Conservation (phyloP, 2,888 invertebrate genomes). For the Oasisia sp. region DNA sequence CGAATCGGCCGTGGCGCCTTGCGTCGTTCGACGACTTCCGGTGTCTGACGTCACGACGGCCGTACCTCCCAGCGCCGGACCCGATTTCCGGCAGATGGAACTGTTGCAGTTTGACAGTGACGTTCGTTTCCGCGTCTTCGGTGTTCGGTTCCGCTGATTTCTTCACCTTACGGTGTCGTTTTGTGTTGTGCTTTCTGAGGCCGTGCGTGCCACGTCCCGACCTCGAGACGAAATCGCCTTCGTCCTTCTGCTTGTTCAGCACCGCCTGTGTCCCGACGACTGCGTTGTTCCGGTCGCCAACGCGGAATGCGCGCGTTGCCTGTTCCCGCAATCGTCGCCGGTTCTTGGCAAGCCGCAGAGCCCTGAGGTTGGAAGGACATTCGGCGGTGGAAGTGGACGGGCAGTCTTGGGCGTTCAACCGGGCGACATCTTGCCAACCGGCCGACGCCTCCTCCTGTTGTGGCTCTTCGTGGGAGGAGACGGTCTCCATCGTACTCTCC, state of each 20-base stretch:
- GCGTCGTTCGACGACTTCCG: not conserved
- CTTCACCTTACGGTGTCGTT: not conserved
- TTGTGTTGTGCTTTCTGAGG: not conserved
- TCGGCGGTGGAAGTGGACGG: not conserved
- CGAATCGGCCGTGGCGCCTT: not conserved
- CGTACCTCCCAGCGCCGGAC: not conserved
- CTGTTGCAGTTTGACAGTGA: not conserved
- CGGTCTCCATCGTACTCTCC: not conserved
- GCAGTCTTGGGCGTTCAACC: not conserved
- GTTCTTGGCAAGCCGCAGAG: not conserved
- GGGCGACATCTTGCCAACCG: not conserved
- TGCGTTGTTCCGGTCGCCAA: not conserved
- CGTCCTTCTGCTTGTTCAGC: not conserved
- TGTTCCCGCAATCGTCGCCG: not conserved
- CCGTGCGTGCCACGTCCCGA: not conserved
- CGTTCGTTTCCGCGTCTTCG: not conserved
- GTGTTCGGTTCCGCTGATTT: not conserved
- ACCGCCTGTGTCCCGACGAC: not conserved
- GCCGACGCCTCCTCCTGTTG: not conserved
- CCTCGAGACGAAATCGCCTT: not conserved
- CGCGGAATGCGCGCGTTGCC: not conserved
- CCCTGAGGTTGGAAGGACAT: not conserved
- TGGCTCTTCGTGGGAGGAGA: not conserved
- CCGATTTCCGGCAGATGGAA: constrained; percentile 6
- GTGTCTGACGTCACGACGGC: constrained; percentile 17